Base-by-base conservation (phyloP, 2,113 vertebrate genomes). In the Larimichthys crocea region DNA sequence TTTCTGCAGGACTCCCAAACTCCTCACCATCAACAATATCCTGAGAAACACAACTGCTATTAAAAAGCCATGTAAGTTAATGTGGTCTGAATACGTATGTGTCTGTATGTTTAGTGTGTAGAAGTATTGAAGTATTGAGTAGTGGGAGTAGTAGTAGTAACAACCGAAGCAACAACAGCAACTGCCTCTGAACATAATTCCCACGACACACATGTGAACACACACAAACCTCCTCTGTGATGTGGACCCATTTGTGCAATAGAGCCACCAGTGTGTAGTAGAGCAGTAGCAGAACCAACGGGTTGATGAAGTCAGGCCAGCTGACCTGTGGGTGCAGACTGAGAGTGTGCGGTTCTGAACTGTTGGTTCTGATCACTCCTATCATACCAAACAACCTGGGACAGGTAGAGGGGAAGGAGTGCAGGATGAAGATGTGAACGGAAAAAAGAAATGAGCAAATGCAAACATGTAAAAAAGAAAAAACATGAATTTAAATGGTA, bases 371-470 rank as follows among this genome's bases (percentile, higher is more conserved):
- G 77, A 97, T 93, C 48, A 96, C 83, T 1, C 94, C 93, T 0
- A 91, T 95, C 93, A 97, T 95, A 4, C 96, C 96, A 86, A 97
- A 94, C 79, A 97, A 74, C 87, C 96, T 96, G 83, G 9, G 15
- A 71, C 76, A 79, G 10, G 76, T 14, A 57, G 2, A 68, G 29
- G 16, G 20, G 42, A 35, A 50, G 15, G 3, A 69, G 16, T 49
- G 16, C 4, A 49, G 29, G 16, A 46, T 29, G 22, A 74, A 55
- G 61, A 40, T 40, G 35, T 8, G 35, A 40, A 40, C 35, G 1
- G 8, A 40, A 40, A 40, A 40, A 40, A 40, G 35, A 40, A 40
- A 49, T n/a, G n/a, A n/a, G n/a, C n/a, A n/a, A n/a, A n/a, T n/a
- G n/a, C n/a, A n/a, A n/a, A n/a, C n/a, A n/a, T n/a, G 1, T 6